Evolutionary conservation across 2,888 invertebrate genomes (phyloP).

Genomic region (Panopea generosa): DNA sequence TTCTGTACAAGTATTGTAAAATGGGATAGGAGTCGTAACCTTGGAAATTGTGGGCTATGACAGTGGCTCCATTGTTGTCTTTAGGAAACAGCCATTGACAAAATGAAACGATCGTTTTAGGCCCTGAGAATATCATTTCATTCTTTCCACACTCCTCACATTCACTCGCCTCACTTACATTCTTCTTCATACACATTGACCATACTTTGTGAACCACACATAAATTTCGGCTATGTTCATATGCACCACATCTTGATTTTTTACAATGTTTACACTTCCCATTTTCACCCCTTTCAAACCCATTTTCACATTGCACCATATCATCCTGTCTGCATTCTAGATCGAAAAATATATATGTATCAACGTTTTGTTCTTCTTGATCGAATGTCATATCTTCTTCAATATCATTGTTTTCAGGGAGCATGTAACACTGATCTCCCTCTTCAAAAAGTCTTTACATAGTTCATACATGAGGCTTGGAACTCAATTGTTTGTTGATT

Average conservation of each 20-base stretch:
- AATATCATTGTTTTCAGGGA: conserved; percentile 15
- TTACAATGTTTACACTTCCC: conserved; percentile 19
- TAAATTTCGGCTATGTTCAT: conserved; percentile 21
- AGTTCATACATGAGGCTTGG: background rate
- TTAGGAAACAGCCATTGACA: conserved; percentile 18
- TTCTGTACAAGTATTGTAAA: conserved; percentile 35
- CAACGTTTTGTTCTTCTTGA: conserved; percentile 7
- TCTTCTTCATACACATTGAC: conserved; percentile 11
- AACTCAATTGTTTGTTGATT: background rate
- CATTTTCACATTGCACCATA: conserved; percentile 6
- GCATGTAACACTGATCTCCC: conserved; percentile 16
- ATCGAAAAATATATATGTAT: conserved; percentile 28
- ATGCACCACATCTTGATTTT: conserved; percentile 15
- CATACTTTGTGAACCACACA: conserved; percentile 34
- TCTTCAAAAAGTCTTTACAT: conserved; percentile 1
- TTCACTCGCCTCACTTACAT: background rate
- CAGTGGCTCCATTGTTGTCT: conserved; percentile 4
- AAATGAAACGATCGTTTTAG: background rate
- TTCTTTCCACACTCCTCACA: conserved; percentile 13
- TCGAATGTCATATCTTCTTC: conserved; percentile 7
- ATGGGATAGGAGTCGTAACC: conserved; percentile 43
- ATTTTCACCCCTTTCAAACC: background rate
- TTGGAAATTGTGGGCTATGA: conserved; percentile 27
- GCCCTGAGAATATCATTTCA: conserved; percentile 5
- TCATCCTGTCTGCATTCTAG: conserved; percentile 27